A percentile compares a stretch with the other conserved stretches of the same genome.
These are phyloP conservation scores for Oncorhynchus gorbuscha DNA, from an alignment of 2,113 vertebrate genomes.

Conservation along the genomic window DNA sequence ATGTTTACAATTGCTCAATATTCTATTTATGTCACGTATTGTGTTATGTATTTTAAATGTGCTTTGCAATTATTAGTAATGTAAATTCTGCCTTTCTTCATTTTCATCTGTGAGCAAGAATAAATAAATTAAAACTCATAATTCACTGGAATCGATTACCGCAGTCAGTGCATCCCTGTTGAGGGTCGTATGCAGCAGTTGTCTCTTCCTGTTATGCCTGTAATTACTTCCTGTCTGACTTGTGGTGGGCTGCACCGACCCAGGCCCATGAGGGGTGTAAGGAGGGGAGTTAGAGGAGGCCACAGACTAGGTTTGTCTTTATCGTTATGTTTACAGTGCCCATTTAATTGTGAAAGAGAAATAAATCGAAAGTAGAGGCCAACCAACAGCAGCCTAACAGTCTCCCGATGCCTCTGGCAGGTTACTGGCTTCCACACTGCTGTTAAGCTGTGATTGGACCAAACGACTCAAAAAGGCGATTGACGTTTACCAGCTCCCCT, in stretches of 20 bases:
- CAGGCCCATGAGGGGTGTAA: neutral
- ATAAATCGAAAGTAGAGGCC: constrained; percentile 34
- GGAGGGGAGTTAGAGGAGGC: neutral
- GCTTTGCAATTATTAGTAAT: no score
- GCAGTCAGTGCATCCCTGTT: constrained; percentile 3
- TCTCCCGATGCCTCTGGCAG: constrained; percentile 20
- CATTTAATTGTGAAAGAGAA: constrained; percentile 8
- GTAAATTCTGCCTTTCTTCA: no score
- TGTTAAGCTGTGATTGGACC: neutral
- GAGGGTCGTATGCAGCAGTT: constrained; percentile 11
- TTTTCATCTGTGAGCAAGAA: no score
- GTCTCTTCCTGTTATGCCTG: constrained; percentile 14
- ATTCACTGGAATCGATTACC: constrained; percentile 32
- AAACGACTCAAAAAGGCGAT: neutral
- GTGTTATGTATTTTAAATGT: no score
- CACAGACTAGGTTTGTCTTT: constrained; percentile 38
- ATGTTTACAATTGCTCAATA: no score
- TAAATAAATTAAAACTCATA: no score
- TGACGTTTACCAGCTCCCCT: neutral
- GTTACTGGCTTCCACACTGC: constrained; percentile 18
- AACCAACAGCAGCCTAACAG: constrained; percentile 19
- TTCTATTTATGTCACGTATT: no score
- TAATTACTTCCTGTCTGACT: constrained; percentile 48
- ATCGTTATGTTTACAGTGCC: constrained; percentile 33
- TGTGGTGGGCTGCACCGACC: neutral